Base-by-base conservation (phyloP, 2,888 invertebrate genomes). In the Drosophila aldrichi region DNA sequence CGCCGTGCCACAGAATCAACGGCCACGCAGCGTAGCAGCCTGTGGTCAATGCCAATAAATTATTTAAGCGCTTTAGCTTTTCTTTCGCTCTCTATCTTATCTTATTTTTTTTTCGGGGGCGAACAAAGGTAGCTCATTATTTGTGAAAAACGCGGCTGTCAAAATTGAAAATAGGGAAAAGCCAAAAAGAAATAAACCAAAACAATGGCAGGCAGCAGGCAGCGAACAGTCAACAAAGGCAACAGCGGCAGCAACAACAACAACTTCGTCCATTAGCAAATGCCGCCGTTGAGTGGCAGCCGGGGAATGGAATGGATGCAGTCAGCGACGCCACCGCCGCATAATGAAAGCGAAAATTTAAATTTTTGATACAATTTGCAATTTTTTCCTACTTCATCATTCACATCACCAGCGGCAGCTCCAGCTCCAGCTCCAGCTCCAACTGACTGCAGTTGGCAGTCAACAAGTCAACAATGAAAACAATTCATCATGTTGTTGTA, bases 321-420 rank as follows among this genome's bases (percentile, higher is more conserved):
- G 70, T 52, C 70, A 66, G 61, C 76, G 61, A 65, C 65, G 74
- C 51, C 71, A 32, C 41, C 63, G 67, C 81, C 74, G 80, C 82
- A 82, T 87, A 89, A 86, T 86, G 91, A 91, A 91, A 90, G 90
- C 86, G 84, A 81, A 89, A 90, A 90, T 89, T 89, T 81, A 88
- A 91, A 91, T 91, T 90, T 85, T 88, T 90, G 88, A 86, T 88
- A 91, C 89, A 90, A 91, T 91, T 90, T 86, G 91, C 89, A 89
- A 86, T 83, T 83, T 90, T 81, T 74, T 82, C 86, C 87, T 76
- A 88, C 83, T 86, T 71, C 76, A 82, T 82, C 83, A 83, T 81
- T 85, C 75, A 77, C 80, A 82, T 79, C 79, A 83, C 56, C 76
- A 60, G 52, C 70, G 46, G 22, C 61, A 48, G 57, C 34, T 57